Evolutionary conservation across 2,888 invertebrate species (phyloP), one percentile per base, ranked within the genome.

Genomic region (Patella depressa): DNA sequence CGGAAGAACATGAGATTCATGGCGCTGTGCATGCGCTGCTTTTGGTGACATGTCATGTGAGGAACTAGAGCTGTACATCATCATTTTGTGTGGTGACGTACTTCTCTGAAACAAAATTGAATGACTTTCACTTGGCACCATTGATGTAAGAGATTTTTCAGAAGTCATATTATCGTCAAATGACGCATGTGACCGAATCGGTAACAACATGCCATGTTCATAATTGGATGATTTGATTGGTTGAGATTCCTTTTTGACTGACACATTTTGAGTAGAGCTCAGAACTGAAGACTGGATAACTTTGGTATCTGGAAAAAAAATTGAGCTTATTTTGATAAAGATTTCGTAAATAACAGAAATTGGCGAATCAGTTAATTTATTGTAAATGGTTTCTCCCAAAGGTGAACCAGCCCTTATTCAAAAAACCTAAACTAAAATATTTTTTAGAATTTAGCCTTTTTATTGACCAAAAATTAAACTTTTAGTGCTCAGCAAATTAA

Each of bases 271-370:
- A 65, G 65, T 65, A 19, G 65, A 65, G 65, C 65, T 65, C 0
- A 65, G 65, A 14, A 65, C 65, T 65, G 65, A 9, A n/a, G 65
- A 65, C 24, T 65, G 65, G 65, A 65, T 65, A 24, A 65, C 65
- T 65, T 65, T 65, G 5, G 24, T 11, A 24, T 65, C 65, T 65
- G 65, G 4, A 65, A 65, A 24, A 65, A 65, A 29, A 29, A 29
- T 29, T 29, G 29, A 29, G 29, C 29, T 29, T 29, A 29, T 2
- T 29, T 29, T 29, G 3, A 29, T 29, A 29, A 11, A 65, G 65
- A 65, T 3, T 34, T 34, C 34, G 34, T 34, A 34, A 45, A 7
- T 45, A 1, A 45, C 45, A 45, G 9, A 45, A 45, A 45, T 9
- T 45, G 9, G 45, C 7, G 9, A 45, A 45, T 0, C 9, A 9